Conservation (phyloP, 92 coral and sea anemone species). For the Diadumene lineata region DNA sequence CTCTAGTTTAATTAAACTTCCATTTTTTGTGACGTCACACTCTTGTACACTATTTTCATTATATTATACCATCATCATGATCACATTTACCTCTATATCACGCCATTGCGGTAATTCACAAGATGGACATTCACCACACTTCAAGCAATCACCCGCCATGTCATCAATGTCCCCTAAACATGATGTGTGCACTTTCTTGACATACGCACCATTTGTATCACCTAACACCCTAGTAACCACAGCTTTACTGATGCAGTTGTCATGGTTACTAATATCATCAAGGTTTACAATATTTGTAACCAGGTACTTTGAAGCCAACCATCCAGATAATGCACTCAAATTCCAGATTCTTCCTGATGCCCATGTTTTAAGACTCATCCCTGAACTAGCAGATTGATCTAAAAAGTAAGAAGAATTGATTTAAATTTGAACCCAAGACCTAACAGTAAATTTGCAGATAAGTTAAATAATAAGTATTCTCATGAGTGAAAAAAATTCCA, state of each 20-base stretch:
- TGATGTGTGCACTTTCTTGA: conserved; percentile 63
- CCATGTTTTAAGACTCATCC: conserved; percentile 43
- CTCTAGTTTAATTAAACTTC: background rate
- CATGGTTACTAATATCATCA: conserved; percentile 14
- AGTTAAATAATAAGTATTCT: no score
- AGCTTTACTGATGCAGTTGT: conserved; percentile 63
- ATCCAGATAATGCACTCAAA: conserved; percentile 75
- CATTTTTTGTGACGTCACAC: no score
- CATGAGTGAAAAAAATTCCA: no score
- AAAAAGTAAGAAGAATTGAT: no score
- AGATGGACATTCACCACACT: conserved; percentile 55
- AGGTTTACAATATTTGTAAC: conserved; percentile 40
- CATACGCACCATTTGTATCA: conserved; percentile 11
- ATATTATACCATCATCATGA: no score
- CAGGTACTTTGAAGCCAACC: conserved; percentile 84
- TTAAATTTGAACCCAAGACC: no score
- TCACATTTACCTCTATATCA: conserved; percentile 32
- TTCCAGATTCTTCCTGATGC: conserved; percentile 81
- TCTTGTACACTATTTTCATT: no score
- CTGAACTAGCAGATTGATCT: background rate
- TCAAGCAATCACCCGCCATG: conserved; percentile 52
- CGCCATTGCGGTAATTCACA: conserved; percentile 41
- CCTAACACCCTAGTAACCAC: conserved; percentile 65
- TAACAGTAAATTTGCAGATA: no score
- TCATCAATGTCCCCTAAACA: conserved; percentile 58